Evolutionary conservation across 2,797 vertebrate species (phyloP), one percentile per base, ranked within the genome.

Genomic region (Hafferia zeledoni): DNA sequence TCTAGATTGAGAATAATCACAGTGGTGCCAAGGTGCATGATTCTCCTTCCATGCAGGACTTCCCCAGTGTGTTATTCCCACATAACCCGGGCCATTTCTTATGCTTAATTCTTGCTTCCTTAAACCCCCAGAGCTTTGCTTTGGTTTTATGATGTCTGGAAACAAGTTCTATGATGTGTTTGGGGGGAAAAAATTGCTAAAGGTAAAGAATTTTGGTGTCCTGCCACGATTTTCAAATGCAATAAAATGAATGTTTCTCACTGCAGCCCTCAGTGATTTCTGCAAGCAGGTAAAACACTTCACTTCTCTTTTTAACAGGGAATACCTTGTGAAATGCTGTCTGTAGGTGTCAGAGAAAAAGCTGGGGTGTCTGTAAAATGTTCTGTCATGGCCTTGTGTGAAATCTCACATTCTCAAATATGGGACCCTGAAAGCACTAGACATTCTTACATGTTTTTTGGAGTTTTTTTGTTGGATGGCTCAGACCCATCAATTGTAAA

Each of bases 201-300:
- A 86, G 17, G 37, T 39, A 43, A 68, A 83, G 76, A 56, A 78
- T 93, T 67, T 86, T 85, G 87, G 71, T 87, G 39, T 68, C 67
- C 53, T 93, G 95, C 86, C 89, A 80, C 1, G 18, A n/a, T 82
- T 95, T 94, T 43, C 49, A 78, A 77, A 60, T n/a, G 3, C 27
- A 47, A 28, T 25, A 67, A 78, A 94, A 47, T 17, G 39, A 53
- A n/a, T 31, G 56, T 37, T 71, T 85, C 78, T 75, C 31, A 7
- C 56, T 77, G 52, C 47, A 87, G 71, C 27, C 44, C 75, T 77
- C 65, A 52, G 61, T 39, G 70, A 7, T 64, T 76, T 78, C 90
- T 94, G 70, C 67, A 71, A n/a, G 63, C 68, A 57, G 91, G 89
- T 95, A 77, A 74, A 95, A 53, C 20, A 19, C 24, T 70, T 84